Conservation (phyloP, 1,140 invertebrate species). For the Rhizoglyphus robini region DNA sequence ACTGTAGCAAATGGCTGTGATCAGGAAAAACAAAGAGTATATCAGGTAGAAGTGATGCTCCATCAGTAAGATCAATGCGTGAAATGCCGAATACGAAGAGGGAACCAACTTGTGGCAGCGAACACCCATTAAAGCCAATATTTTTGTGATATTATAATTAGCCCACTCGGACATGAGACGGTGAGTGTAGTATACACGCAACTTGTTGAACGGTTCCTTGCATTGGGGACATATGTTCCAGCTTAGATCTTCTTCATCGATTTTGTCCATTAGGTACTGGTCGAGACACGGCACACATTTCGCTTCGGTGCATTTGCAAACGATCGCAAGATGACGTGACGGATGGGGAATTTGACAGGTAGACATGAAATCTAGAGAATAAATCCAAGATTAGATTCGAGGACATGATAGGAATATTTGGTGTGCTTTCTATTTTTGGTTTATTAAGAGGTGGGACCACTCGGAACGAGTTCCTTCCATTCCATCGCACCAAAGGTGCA, state of each 20-base stretch:
- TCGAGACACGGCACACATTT: not conserved
- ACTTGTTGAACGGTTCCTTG: not conserved
- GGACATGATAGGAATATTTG: no score
- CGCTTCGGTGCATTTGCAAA: not conserved
- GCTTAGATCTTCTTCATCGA: not conserved
- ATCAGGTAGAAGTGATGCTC: not conserved
- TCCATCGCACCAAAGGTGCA: not conserved
- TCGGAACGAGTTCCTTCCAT: conserved; percentile 22
- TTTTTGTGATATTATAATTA: no score
- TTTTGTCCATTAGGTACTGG: not conserved
- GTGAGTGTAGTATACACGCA: not conserved
- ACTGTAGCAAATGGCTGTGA: not conserved
- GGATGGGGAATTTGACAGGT: not conserved
- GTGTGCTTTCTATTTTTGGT: not conserved
- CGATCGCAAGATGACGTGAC: not conserved
- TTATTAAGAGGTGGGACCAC: conserved; percentile 13
- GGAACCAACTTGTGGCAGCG: no score
- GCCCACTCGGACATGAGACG: not conserved
- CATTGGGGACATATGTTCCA: not conserved
- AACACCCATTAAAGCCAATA: no score
- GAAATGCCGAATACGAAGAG: no score
- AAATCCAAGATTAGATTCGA: no score
- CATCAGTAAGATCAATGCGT: not conserved
- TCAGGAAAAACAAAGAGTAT: not conserved
- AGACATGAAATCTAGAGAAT: no score